Percentiles rank a stretch among this genome's conserved stretches.
Evolutionary conservation across 2,888 invertebrate species (phyloP).

Genomic region (Coelopa pilipes): DNA sequence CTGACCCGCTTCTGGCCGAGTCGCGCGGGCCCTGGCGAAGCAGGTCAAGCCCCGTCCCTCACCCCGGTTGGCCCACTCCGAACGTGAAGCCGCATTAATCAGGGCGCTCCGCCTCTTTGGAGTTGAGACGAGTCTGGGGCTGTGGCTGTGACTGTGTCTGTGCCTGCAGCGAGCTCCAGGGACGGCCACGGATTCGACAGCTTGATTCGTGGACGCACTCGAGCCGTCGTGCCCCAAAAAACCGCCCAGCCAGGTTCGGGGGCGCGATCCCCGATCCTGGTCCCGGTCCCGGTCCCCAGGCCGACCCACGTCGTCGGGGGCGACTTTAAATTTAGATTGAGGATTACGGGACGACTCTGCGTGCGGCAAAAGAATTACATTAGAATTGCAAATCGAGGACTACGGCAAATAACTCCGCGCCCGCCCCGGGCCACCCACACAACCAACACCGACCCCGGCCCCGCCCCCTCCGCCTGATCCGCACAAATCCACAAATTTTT

Average conservation of each 20-base stretch:
- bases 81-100: not conserved
- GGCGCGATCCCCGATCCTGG: too few relatives aligned
- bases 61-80: too few relatives aligned
- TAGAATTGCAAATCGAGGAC: conserved; percentile 60
- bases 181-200: too few relatives aligned
- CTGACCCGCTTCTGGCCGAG: too few relatives aligned
- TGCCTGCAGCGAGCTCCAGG: not conserved
- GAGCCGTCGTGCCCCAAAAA: too few relatives aligned
- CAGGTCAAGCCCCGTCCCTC: too few relatives aligned
- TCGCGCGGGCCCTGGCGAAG: too few relatives aligned
- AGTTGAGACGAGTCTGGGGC: not conserved
- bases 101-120: conserved; percentile 4
- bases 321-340: conserved; percentile 15
- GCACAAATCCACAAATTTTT: conserved; percentile 44
- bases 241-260: too few relatives aligned
- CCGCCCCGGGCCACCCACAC: not conserved
- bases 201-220: too few relatives aligned
- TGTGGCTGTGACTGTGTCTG: not conserved
- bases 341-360: not conserved
- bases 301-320: not conserved
- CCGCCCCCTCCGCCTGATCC: not conserved
- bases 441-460: too few relatives aligned
- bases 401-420: not conserved
- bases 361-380: conserved; percentile 57
- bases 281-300: not conserved